Base-by-base conservation (phyloP, 1,140 invertebrate species). In the Cydia strobilella region DNA sequence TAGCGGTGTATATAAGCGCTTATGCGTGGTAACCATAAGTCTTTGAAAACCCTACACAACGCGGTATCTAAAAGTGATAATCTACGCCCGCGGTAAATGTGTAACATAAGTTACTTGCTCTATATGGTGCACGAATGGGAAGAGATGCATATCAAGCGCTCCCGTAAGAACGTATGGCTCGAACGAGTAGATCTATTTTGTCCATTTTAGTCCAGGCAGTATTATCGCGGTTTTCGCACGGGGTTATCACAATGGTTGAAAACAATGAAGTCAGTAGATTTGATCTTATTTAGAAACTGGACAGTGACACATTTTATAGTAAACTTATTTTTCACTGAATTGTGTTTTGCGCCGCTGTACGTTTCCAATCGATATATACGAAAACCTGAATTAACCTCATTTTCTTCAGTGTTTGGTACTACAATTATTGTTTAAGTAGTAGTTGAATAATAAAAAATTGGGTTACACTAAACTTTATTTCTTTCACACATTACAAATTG, bases 121-220 rank as follows among this genome's bases (percentile, higher is more conserved):
- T 59, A 59, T 59, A 59, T 59, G 54, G 54, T 23, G 20, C 54
- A 59, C 20, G 54, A 59, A 59, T 23, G 54, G 10, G 54, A 59
- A 10, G 54, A 59, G 54, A 59, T 59, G 54, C 54, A 59, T 59
- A 59, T 59, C 54, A 59, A 59, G n/a, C 10, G 54, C 20, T 59
- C 9, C 54, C 20, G 18, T 23, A 20, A 59, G 54, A 59, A 23
- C 15, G 54, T 59, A 23, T 23, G 54, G 7, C n/a, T 59, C 20
- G 54, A 59, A 23, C 18, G 6, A 54, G 5, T 2, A 45, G 51
- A 54, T 54, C 5, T 54, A 54, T 54, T 18, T 18, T 18, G n/a
- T 54, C 15, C 15, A 54, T 45, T 45, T 45, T 15, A 45, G 42
- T 45, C 42, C n/a, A 18, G 54, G 23, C 54, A 20, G 9, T 54